These are phyloP conservation scores for Escarpia spicata DNA, from an alignment of 2,888 invertebrate genomes.

Conservation along the genomic window DNA sequence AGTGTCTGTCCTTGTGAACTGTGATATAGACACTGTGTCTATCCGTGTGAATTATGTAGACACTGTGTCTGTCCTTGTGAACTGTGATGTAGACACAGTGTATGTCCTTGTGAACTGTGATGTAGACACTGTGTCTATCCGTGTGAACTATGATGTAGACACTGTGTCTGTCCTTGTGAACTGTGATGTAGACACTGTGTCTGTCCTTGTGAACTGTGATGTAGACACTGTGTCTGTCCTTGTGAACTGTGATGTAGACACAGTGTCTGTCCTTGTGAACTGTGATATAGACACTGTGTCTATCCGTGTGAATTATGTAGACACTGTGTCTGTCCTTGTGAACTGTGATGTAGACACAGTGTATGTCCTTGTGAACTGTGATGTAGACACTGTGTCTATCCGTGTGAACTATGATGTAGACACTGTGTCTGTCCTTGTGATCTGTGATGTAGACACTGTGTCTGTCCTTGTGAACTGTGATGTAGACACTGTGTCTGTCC, in stretches of 20 bases:
- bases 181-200: neutral
- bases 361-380: neutral
- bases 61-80: neutral
- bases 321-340: neutral
- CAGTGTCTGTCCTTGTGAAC: neutral
- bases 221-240: neutral
- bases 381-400: neutral
- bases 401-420: neutral
- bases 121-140: neutral
- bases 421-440: neutral
- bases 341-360: neutral
- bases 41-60: neutral
- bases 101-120: neutral
- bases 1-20: neutral
- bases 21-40: neutral
- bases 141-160: neutral
- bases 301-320: neutral
- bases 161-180: neutral
- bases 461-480: neutral
- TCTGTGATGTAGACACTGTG: neutral
- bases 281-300: neutral
- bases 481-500: neutral
- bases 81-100: neutral
- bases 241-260: neutral
- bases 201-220: neutral